Evolutionary conservation across 2,113 vertebrate genomes (phyloP).

Genomic region (Bettongia penicillata): DNA sequence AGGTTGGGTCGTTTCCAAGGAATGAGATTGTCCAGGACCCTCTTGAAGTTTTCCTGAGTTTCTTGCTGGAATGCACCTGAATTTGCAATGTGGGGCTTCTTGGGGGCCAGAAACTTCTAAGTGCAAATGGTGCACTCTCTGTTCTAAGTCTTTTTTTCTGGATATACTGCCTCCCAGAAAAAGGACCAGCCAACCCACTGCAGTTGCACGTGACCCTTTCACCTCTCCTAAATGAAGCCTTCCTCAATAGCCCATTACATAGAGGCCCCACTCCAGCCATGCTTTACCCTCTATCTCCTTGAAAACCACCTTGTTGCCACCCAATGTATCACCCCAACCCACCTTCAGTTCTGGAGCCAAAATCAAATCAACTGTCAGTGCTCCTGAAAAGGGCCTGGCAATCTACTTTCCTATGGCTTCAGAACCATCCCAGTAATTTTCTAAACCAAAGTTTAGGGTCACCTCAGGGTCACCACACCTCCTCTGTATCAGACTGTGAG

Average conservation of each 20-base stretch:
- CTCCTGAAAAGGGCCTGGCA: neutral
- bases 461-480: neutral
- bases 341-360: neutral
- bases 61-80: neutral
- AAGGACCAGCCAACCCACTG: neutral
- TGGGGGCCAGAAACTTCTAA: neutral
- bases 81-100: neutral
- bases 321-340: neutral
- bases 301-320: neutral
- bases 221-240: neutral
- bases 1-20: neutral
- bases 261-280: neutral
- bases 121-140: neutral
- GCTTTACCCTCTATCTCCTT: neutral
- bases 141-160: neutral
- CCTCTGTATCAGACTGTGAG: neutral
- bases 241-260: neutral
- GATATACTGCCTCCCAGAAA: neutral
- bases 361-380: neutral
- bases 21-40: neutral
- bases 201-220: neutral
- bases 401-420: neutral
- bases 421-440: neutral
- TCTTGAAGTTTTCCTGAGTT: neutral
- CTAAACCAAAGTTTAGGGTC: too few species aligned